These are phyloP conservation scores for Temnothorax ravouxi DNA, from an alignment of 2,888 invertebrate genomes.

Conservation along the genomic window DNA sequence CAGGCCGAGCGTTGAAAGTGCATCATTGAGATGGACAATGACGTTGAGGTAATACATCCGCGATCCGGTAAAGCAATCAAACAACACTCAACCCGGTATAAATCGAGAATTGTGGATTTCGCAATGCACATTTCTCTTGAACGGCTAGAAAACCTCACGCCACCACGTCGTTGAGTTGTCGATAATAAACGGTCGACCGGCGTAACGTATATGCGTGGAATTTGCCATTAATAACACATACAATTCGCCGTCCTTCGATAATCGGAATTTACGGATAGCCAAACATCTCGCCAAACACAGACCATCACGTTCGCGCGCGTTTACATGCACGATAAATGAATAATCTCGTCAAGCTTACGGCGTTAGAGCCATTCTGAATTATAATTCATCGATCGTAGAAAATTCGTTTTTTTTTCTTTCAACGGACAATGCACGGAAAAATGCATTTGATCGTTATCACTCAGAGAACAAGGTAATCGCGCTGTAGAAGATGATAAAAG, in stretches of 20 bases:
- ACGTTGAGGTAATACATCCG: conserved; percentile 41
- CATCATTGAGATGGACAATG: conserved; percentile 52
- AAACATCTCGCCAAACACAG: not conserved
- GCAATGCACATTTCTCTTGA: conserved; percentile 34
- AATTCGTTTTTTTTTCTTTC: not conserved
- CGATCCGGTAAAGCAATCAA: conserved; percentile 37
- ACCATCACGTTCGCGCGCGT: not conserved
- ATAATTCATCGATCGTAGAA: not conserved
- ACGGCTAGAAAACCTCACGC: not conserved
- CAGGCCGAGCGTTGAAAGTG: conserved; percentile 58
- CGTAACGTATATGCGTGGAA: not conserved
- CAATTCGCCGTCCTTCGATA: conserved; percentile 5
- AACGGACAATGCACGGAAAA: not conserved
- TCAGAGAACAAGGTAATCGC: not conserved
- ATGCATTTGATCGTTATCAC: not conserved
- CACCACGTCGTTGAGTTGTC: not conserved
- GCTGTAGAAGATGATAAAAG: not conserved
- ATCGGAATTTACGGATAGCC: conserved; percentile 16
- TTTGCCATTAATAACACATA: conserved; percentile 29
- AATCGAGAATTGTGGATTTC: conserved; percentile 25
- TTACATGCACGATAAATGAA: not conserved
- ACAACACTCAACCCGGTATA: conserved; percentile 40
- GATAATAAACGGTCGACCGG: conserved; percentile 40
- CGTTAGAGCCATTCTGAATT: not conserved
- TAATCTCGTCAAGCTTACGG: conserved; percentile 11